Evolutionary conservation across 2,797 vertebrate species (phyloP).

Genomic region (Mus spretus): DNA sequence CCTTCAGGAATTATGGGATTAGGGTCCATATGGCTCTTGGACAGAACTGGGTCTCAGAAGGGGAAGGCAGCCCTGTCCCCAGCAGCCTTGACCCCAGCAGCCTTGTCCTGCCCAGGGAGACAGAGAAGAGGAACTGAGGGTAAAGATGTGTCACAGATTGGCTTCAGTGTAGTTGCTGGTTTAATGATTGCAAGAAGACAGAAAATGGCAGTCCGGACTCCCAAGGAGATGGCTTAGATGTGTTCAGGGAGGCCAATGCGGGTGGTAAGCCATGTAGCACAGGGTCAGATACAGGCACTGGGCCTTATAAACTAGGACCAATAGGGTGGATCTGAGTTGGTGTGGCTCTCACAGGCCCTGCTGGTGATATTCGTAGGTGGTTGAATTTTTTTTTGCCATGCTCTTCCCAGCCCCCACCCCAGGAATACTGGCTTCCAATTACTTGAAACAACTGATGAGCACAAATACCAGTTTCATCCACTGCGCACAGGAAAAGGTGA

Average conservation of each 20-base stretch:
- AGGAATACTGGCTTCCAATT: not conserved
- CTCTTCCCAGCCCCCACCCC: too few species aligned
- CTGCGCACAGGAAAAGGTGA: not conserved
- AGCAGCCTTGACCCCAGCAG: not conserved
- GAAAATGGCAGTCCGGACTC: not conserved
- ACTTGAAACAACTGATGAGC: not conserved
- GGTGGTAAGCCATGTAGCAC: not conserved
- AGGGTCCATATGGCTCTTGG: not conserved
- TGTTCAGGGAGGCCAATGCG: not conserved
- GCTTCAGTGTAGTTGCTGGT: not conserved
- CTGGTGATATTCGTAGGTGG: not conserved
- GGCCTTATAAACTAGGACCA: not conserved
- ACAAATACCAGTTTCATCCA: not conserved
- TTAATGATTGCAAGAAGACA: not conserved
- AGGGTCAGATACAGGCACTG: not conserved
- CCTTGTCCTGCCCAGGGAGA: not conserved
- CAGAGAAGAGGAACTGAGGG: not conserved
- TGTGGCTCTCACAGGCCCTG: not conserved
- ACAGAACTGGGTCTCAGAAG: slow-evolving; percentile 26
- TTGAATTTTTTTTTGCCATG: not conserved
- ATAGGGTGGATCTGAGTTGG: not conserved
- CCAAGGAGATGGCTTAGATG: not conserved
- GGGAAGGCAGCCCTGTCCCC: not conserved
- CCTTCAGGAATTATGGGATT: slow-evolving; percentile 32
- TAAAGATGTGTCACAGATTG: not conserved